Base-by-base conservation (phyloP, 2,888 invertebrate genomes). In the Nymphalis polychloros region DNA sequence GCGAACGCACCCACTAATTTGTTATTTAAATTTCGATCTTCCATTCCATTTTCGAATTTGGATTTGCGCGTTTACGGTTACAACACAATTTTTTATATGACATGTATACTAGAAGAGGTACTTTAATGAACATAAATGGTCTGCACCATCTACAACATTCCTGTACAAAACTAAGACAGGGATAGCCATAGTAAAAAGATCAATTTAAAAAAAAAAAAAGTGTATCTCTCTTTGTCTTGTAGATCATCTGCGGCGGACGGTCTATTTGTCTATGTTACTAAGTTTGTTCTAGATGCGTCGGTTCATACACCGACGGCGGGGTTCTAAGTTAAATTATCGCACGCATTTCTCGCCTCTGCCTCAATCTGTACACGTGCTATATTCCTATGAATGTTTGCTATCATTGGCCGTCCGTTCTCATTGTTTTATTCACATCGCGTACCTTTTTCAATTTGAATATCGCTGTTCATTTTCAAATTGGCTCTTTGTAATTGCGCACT, bases 371-470 rank as follows among this genome's bases (percentile, higher is more conserved):
- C 31, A 52, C 16, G 50, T 59, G 31, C 47, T 47, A 64, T 47
- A 19, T 50, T 52, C n/a, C 59, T n/a, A 46, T 59, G 68, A 47
- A 63, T 27, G 27, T 20, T 46, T 23, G 16, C 49, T 19, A 61
- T 61, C 66, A 20, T 59, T 60, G 23, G 20, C 31, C 35, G 23
- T 19, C 47, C 17, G 61, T 63, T 41, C 84, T 82, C 87, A 87
- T 89, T 87, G 89, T 88, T 86, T 89, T 85, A 92, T 92, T 90
- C 92, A 82, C 76, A 71, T 74, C 88, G 89, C 92, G 92, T 91
- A 82, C 85, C 87, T 86, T 87, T 90, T 90, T 88, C 89, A 91
- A 92, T 92, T 91, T 90, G 88, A 92, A 91, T 89, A 90, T 86
- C 87, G 88, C 86, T 87, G 89, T 89, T 90, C 88, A 89, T 90